phyloP scores from a whole-genome alignment of 2,888 invertebrate species.

The Idaea straminata region DNA sequence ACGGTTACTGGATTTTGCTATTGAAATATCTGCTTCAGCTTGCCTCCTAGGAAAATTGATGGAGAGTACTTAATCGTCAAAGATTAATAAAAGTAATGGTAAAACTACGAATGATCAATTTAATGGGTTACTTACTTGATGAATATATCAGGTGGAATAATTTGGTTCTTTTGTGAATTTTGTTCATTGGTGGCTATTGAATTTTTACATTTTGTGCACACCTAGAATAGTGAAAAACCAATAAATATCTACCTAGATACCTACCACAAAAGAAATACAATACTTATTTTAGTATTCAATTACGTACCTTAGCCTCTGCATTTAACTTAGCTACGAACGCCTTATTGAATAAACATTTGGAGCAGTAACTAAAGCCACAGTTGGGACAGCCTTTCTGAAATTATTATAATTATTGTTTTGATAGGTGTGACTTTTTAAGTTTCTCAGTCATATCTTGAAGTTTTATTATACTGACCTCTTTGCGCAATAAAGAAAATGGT shows the following conservation, averaged over 20 bases:
- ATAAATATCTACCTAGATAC: background rate
- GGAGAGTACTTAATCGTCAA: background rate
- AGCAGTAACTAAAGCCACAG: constrained; percentile 92
- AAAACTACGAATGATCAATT: background rate
- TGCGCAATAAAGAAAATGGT: constrained; percentile 85
- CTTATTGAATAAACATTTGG: constrained; percentile 88
- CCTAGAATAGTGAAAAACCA: constrained; percentile 42
- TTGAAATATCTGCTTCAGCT: constrained; percentile 18
- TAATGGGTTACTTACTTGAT: constrained; percentile 67
- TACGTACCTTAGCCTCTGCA: constrained; percentile 84
- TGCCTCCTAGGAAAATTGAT: constrained; percentile 21
- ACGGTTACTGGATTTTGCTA: constrained; percentile 52
- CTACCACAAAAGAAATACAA: background rate
- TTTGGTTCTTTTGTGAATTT: constrained; percentile 25
- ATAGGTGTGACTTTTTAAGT: constrained; percentile 1
- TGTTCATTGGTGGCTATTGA: constrained; percentile 25
- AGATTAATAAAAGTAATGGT: background rate
- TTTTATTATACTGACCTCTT: constrained; percentile 79
- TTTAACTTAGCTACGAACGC: constrained; percentile 82
- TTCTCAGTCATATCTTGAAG: constrained; percentile 4
- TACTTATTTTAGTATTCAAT: constrained; percentile 23
- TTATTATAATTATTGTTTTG: constrained; percentile 15
- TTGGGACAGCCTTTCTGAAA: constrained; percentile 89
- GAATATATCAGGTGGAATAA: constrained; percentile 78
- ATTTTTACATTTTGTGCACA: constrained; percentile 62